Conservation (phyloP, 2,888 invertebrate species). For the Cephus spinipes region DNA sequence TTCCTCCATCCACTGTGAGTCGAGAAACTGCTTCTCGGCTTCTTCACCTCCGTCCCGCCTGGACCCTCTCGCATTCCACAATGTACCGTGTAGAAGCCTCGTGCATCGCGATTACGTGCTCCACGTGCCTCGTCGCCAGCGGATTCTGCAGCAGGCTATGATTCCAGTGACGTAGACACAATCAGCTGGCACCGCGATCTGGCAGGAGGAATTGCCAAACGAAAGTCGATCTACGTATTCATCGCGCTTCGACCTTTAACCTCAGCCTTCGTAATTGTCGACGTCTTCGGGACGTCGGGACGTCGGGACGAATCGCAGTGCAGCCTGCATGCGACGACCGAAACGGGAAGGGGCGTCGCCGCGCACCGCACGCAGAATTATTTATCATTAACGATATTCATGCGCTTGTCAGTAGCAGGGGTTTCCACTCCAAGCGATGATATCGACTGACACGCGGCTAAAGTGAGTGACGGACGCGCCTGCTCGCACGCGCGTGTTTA, state of each 20-base stretch:
- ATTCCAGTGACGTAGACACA: too few relatives aligned
- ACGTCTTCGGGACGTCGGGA: neutral
- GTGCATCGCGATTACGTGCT: too few relatives aligned
- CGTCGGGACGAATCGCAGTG: conserved; percentile 4
- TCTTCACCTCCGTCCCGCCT: neutral
- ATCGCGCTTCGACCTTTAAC: conserved; percentile 24
- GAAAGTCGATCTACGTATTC: conserved; percentile 46
- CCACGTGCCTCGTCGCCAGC: neutral
- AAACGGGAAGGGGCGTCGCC: conserved; percentile 5
- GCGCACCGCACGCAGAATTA: conserved; percentile 26
- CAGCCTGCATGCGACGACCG: neutral
- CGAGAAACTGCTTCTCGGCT: conserved; percentile 10
- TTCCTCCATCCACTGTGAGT: conserved; percentile 1
- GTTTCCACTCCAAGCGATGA: conserved; percentile 56
- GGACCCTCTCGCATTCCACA: neutral
- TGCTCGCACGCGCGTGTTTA: too few relatives aligned
- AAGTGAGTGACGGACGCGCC: conserved; percentile 42
- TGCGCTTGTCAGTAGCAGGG: conserved; percentile 61
- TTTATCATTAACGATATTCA: conserved; percentile 61
- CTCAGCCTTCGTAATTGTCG: neutral
- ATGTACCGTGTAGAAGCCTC: too few relatives aligned
- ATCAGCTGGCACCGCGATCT: too few relatives aligned
- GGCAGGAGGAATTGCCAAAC: neutral
- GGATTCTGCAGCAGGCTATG: too few relatives aligned
- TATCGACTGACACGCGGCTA: conserved; percentile 50